These are phyloP conservation scores for Daboia siamensis DNA, from an alignment of 2,113 vertebrate species.

Conservation along the genomic window DNA sequence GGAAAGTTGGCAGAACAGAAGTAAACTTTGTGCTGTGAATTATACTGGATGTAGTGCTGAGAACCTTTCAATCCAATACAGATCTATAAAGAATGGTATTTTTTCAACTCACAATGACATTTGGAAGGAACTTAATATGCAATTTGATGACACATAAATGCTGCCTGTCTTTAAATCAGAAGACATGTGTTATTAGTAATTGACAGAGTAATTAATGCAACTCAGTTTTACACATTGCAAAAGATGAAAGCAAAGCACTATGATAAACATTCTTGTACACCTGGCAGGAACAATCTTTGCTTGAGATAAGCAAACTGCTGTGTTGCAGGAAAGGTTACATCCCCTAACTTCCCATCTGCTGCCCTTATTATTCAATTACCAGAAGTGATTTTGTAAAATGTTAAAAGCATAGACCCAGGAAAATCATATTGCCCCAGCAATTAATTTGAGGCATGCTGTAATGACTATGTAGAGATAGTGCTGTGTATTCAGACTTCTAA, in stretches of 20 bases:
- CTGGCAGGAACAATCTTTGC: constrained; percentile 19
- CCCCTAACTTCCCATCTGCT: constrained; percentile 21
- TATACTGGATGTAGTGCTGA: not conserved
- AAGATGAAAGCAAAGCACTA: constrained; percentile 26
- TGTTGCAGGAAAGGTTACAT: not conserved
- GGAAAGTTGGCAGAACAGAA: not conserved
- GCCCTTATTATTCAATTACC: constrained; percentile 25
- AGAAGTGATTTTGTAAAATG: constrained; percentile 16
- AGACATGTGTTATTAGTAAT: constrained; percentile 19
- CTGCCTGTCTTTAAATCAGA: not conserved
- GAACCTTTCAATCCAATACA: not conserved
- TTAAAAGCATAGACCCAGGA: constrained; percentile 13
- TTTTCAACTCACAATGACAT: not conserved
- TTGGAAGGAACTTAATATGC: constrained; percentile 33
- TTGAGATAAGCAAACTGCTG: constrained; percentile 14
- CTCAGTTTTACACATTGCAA: constrained; percentile 33
- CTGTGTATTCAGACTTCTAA: constrained; percentile 1
- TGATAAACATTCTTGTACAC: constrained; percentile 25
- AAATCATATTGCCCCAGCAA: constrained; percentile 18
- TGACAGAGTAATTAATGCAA: constrained; percentile 24
- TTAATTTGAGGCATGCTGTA: constrained; percentile 5
- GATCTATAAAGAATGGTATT: not conserved
- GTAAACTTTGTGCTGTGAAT: not conserved
- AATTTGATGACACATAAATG: constrained; percentile 10
- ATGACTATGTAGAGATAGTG: not conserved